Evolutionary conservation across 2,797 vertebrate species (phyloP), one percentile per base, ranked within the genome.

Genomic region (Diplodus puntazzo): DNA sequence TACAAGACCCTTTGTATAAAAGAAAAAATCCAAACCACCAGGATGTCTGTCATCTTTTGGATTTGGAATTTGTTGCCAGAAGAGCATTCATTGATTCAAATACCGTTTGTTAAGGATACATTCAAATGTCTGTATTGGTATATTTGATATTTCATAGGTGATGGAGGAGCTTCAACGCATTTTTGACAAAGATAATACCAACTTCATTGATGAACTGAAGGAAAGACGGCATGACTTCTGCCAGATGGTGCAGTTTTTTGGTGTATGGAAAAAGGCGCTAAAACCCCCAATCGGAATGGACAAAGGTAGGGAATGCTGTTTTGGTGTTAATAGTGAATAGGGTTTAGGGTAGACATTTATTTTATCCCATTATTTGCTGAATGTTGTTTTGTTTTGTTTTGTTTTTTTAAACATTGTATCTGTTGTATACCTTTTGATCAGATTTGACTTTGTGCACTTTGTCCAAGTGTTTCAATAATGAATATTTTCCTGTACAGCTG

Each of bases 191-290:
- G 73, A 82, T 52, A 82, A 84, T 18, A 11, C 6, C 49, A 52
- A 81, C 69, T 89, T n/a, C 75, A 83, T 85, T 3, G 10, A 62
- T 81, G 75, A 89, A 73, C 12, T 78, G 52, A 88, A 85, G 60
- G 66, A 68, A 78, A 66, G 48, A 50, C 64, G 75, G 67, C 50
- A 70, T 2, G 61, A 67, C 17, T 72, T 66, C n/a, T 83, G 82
- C 77, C 67, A 81, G 80, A 84, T 85, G 52, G 71, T 87, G 46
- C 68, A 81, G 77, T 71, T 85, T 83, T 85, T 73, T 61, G 75
- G 80, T 30, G 77, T 79, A 3, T 82, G 50, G 71, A 82, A 85
- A 78, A 84, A 80, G 34, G 0, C 1, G 14, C 62, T 86, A 67
- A 84, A 85, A 81, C 54, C 75, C 30, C 83, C 78, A 78, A 64